phyloP scores from a whole-genome alignment of 2,888 invertebrate genomes.

The Melangyna quadrimaculata region DNA sequence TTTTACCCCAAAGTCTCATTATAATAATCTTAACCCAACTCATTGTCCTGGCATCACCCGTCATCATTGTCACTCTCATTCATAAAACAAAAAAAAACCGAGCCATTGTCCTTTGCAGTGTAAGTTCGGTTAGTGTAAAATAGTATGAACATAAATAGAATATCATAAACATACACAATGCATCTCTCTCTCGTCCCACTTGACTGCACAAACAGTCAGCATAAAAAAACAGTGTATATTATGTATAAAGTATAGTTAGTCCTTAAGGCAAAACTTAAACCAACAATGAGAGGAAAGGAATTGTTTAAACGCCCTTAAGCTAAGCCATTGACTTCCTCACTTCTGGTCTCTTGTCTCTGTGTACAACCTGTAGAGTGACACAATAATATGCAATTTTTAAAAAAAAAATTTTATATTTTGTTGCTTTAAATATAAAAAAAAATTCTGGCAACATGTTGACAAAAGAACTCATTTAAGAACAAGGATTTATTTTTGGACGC shows the following conservation, averaged over 20 bases:
- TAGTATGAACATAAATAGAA: constrained; percentile 39
- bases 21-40: constrained; percentile 30
- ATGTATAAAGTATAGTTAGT: neutral
- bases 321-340: constrained; percentile 64
- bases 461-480: constrained; percentile 13
- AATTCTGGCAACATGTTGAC: constrained; percentile 40
- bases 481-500: neutral
- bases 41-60: constrained; percentile 30
- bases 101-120: constrained; percentile 62
- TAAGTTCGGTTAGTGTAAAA: neutral
- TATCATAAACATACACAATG: constrained; percentile 24
- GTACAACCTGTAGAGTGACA: constrained; percentile 56
- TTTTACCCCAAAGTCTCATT: constrained; percentile 36
- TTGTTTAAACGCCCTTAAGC: constrained; percentile 30
- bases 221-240: constrained; percentile 41
- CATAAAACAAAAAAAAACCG: neutral
- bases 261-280: constrained; percentile 35
- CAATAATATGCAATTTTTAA: constrained; percentile 1
- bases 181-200: constrained; percentile 33
- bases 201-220: constrained; percentile 63
- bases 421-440: neutral
- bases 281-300: constrained; percentile 1
- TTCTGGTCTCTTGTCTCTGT: constrained; percentile 7
- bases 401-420: neutral
- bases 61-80: constrained; percentile 29